Evolutionary conservation across 2,113 vertebrate species (phyloP), one percentile per base, ranked within the genome.

Genomic region (Crotophaga sulcirostris): DNA sequence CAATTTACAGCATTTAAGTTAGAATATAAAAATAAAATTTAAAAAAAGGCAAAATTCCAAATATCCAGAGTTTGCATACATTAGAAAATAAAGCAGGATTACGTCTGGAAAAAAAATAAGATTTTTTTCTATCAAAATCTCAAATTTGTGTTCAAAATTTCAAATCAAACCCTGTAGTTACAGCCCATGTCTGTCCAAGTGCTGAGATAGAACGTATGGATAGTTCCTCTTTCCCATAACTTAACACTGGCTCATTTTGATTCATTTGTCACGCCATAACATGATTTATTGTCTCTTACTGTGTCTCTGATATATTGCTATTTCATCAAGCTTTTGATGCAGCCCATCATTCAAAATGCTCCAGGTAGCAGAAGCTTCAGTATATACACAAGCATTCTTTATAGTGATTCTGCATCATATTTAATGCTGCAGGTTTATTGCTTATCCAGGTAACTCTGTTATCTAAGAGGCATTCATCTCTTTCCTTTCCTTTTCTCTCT

Each of bases 271-370:
- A 76, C 19, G 36, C 17, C 20, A 29, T 82, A 91, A 78, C 29
- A 54, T 82, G 84, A 95, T 91, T 91, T 79, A 91, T 94, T 75
- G 40, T 73, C 67, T 73, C 20, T 72, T 87, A 23, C 11, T 54
- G 0, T 52, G 18, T 62, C n/a, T 80, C 42, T 87, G 87, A 95
- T 87, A 49, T 54, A 96, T 68, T 79, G 78, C 40, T 76, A 19
- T 84, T 96, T 77, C 78, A 91, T 79, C 76, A 82, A 77, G 55
- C 19, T 91, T 87, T 94, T 85, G 87, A 93, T 91, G 47, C 10
- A 73, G 34, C n/a, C 74, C 63, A 95, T 96, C 81, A 90, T 80
- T 96, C 91, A 97, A 76, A 15, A 16, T 23, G 14, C 76, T 69
- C 25, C 58, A 80, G 42, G 49, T 51, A 90, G 26, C 54, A 88